A percentile compares a stretch with the other conserved stretches of the same genome.
Conservation (phyloP, 64 coral and sea anemone species). For the Stichodactyla helianthus region DNA sequence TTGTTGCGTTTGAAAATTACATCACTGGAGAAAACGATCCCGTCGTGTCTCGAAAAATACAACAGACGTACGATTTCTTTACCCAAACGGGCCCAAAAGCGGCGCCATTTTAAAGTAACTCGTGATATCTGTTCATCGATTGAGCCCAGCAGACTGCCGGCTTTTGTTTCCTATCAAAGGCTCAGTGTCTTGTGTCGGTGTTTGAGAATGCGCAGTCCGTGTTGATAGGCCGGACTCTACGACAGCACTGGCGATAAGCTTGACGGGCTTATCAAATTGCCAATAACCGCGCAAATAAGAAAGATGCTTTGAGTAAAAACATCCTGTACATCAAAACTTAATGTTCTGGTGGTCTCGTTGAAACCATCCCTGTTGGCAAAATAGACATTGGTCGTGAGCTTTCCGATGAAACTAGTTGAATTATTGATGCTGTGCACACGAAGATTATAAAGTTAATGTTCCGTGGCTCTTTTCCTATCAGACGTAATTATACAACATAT, state of each 20-base stretch:
- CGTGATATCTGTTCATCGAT: conserved; percentile 2
- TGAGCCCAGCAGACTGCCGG: conserved; percentile 14
- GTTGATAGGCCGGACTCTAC: background rate
- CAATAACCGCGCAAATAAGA: background rate
- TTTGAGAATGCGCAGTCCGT: conserved; percentile 20
- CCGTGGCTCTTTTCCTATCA: background rate
- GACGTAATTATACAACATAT: conserved; percentile 10
- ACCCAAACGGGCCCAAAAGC: background rate
- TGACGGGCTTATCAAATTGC: background rate
- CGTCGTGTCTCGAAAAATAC: background rate
- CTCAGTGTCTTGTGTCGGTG: background rate
- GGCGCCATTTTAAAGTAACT: background rate
- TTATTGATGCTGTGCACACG: background rate
- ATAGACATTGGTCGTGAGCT: background rate
- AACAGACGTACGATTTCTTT: background rate
- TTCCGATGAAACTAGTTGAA: background rate
- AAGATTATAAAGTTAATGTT: conserved; percentile 1
- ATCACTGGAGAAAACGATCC: background rate
- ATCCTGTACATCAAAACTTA: background rate
- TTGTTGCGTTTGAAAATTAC: background rate
- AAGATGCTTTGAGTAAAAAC: background rate
- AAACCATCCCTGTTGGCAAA: background rate
- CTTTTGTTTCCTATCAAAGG: conserved; percentile 15
- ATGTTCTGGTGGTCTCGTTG: background rate
- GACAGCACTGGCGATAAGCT: background rate